Evolutionary conservation across 2,113 vertebrate genomes (phyloP), one percentile per base, ranked within the genome.

Genomic region (Rattus rattus): DNA sequence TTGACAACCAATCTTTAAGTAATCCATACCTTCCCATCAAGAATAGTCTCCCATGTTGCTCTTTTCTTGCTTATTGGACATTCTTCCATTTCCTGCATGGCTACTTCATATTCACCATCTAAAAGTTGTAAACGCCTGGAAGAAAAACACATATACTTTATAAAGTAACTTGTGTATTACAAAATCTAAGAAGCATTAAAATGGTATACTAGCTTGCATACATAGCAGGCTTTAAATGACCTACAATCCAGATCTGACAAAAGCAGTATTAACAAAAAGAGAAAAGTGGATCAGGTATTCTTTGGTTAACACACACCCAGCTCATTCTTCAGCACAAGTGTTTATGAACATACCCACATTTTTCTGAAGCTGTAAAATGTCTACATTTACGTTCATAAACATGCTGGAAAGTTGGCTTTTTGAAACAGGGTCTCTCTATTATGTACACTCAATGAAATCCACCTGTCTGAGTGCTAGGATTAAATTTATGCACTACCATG

Each of bases 21-120:
- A 94, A 49, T 75, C 92, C 96, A 84, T 97, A 99, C 99, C 99
- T 99, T 99, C 96, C 99, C 99, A 98, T 99, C 99, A 93, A 99
- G 99, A 98, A 99, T 99, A 0, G 99, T 99, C 98, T 99, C 99
- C 99, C 99, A 99, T 0, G 99, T 99, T 95, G 99, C 99, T 98
- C 99, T 99, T 98, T 99, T 99, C 98, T 99, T 99, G 98, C 99
- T 99, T 95, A 99, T 99, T 33, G 99, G 99, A 98, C 99, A 99
- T 89, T 99, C 99, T 97, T 99, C 99, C 99, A 99, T 99, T 97
- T 99, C 99, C 97, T 99, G 99, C 99, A 99, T 99, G 76, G 99
- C 99, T 98, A 99, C 99, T 98, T 99, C 99, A 83, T 99, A 99
- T 96, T 99, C 99, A 67, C 99, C 99, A 97, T 99, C 99, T 97